Evolutionary conservation across 2,888 invertebrate genomes (phyloP).

Genomic region (Pyrochroa serraticornis): DNA sequence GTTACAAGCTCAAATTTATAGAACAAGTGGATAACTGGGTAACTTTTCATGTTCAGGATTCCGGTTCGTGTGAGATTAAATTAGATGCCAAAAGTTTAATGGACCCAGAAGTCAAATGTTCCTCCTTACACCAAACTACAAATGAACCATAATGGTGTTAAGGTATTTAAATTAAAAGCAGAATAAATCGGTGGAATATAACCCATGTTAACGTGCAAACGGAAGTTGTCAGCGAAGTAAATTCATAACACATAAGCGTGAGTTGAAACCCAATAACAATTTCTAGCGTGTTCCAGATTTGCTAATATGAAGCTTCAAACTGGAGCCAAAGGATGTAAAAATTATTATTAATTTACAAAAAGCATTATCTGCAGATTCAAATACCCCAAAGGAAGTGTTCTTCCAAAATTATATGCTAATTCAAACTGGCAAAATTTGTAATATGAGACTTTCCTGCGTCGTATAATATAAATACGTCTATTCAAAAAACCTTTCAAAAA

Average conservation of each 20-base stretch:
- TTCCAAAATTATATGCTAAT: no score
- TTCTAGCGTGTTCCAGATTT: no score
- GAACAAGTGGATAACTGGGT: conserved; percentile 55
- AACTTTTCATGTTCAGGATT: conserved; percentile 52
- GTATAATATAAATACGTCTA: no score
- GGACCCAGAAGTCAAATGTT: conserved; percentile 33
- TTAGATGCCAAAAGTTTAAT: conserved; percentile 51
- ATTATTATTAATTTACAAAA: neutral
- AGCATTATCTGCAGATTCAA: no score
- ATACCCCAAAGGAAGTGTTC: no score
- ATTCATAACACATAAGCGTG: no score
- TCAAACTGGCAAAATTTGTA: no score
- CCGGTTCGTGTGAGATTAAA: conserved; percentile 51
- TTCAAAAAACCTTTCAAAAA: no score
- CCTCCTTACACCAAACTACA: conserved; percentile 7
- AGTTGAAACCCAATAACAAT: no score
- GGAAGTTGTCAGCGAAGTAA: no score
- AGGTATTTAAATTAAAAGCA: conserved; percentile 6
- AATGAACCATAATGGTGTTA: conserved; percentile 2
- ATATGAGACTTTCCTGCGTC: neutral
- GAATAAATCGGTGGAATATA: conserved; percentile 3
- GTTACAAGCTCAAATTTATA: conserved; percentile 55
- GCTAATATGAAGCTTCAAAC: neutral
- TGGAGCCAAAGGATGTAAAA: neutral
- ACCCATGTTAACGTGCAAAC: no score